Evolutionary conservation across 1,140 invertebrate species (phyloP).

Genomic region (Protaetia brevitarsis): DNA sequence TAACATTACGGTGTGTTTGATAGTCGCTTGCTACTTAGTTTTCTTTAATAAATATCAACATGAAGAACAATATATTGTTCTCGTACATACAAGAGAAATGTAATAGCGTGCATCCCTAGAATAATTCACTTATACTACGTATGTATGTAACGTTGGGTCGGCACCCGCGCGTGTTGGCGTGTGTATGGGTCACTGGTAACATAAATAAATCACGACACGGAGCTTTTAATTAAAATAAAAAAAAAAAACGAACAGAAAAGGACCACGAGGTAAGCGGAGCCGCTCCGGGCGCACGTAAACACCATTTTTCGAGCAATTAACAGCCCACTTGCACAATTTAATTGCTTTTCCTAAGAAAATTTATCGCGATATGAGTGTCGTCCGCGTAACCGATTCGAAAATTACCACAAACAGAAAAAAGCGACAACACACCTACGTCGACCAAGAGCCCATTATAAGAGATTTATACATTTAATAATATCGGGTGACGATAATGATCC

Average conservation of each 20-base stretch:
- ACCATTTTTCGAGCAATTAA: conserved; percentile 6
- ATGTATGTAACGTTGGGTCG: background rate
- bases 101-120: conserved; percentile 1
- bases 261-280: background rate
- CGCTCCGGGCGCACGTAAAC: background rate
- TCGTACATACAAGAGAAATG: too few relatives aligned
- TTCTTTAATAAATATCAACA: too few relatives aligned
- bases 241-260: background rate
- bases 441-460: background rate
- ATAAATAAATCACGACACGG: conserved; percentile 10
- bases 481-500: background rate
- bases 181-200: conserved; percentile 13
- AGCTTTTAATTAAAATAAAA: conserved; percentile 10
- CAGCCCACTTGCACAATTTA: conserved; percentile 13
- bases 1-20: too few relatives aligned
- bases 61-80: too few relatives aligned
- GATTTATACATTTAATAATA: conserved; percentile 12
- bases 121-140: conserved; percentile 3
- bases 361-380: conserved; percentile 1
- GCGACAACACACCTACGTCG: background rate
- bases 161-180: background rate
- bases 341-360: conserved; percentile 1
- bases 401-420: background rate
- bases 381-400: conserved; percentile 4
- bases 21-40: too few relatives aligned